Conservation (phyloP, 2,888 invertebrate genomes). For the Polia nebulosa region DNA sequence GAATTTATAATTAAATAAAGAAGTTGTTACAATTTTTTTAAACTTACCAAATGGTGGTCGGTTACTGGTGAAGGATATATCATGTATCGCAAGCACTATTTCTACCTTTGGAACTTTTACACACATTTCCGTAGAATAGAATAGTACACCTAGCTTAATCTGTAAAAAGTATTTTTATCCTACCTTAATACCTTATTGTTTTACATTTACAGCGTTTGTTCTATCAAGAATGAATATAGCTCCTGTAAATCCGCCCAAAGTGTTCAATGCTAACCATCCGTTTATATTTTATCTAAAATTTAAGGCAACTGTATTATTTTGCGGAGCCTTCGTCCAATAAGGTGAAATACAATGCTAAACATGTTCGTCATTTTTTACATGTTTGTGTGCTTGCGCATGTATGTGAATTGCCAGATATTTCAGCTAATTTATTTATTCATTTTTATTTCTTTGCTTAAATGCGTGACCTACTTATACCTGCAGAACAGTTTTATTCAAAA, state of each 20-base stretch:
- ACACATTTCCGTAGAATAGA: background rate
- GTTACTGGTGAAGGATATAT: slow-evolving; percentile 31
- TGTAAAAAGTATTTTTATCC: background rate
- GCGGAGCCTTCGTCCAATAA: slow-evolving; percentile 21
- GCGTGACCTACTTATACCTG: slow-evolving; percentile 35
- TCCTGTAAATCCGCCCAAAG: slow-evolving; percentile 9
- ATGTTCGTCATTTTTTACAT: no score
- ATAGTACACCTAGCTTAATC: no score
- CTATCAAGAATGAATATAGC: slow-evolving; percentile 21
- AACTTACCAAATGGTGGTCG: slow-evolving; percentile 9
- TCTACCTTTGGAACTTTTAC: background rate
- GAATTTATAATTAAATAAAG: slow-evolving; percentile 4
- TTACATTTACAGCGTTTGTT: slow-evolving; percentile 24
- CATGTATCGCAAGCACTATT: slow-evolving; percentile 28
- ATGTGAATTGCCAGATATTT: background rate
- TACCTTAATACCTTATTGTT: background rate
- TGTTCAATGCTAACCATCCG: slow-evolving; percentile 31
- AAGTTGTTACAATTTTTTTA: background rate
- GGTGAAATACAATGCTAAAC: slow-evolving; percentile 33
- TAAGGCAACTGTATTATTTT: slow-evolving; percentile 16
- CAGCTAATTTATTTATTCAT: background rate
- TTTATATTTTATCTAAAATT: slow-evolving; percentile 34
- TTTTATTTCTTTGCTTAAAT: slow-evolving; percentile 19
- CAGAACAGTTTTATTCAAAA: slow-evolving; percentile 29
- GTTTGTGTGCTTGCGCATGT: slow-evolving; percentile 14